Conservation (phyloP, 2,113 vertebrate species). For the Sitta europaea region DNA sequence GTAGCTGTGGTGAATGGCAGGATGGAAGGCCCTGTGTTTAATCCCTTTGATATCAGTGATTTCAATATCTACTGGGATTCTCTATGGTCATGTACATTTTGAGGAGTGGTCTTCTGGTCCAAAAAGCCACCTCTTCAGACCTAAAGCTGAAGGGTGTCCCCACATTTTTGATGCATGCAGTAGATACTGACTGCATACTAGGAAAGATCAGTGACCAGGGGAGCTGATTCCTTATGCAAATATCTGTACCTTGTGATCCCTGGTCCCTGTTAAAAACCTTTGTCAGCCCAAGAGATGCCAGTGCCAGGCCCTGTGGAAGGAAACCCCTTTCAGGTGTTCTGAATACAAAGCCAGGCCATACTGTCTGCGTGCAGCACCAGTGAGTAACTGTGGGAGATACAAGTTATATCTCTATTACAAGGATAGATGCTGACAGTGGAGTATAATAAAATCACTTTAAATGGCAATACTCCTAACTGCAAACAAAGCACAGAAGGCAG, state of each 20-base stretch:
- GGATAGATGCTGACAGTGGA: slow-evolving; percentile 13
- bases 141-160: not conserved
- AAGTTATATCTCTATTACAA: slow-evolving; percentile 20
- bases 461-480: slow-evolving; percentile 8
- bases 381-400: not conserved
- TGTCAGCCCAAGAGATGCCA: not conserved
- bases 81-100: not conserved
- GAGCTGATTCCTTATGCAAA: not conserved
- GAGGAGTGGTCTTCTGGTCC: not conserved
- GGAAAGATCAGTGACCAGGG: not conserved
- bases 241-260: not conserved
- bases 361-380: not conserved
- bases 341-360: not conserved
- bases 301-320: not conserved
- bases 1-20: not conserved
- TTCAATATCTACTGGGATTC: not conserved
- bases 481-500: slow-evolving; percentile 17
- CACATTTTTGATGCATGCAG: not conserved
- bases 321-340: not conserved
- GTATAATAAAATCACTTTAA: slow-evolving; percentile 30
- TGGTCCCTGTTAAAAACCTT: not conserved
- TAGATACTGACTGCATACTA: rapidly evolving
- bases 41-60: not conserved
- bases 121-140: not conserved
- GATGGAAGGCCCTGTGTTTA: not conserved